Evolutionary conservation across 2,797 vertebrate species (phyloP), one percentile per base, ranked within the genome.

Genomic region (Phoxinus dragarum): DNA sequence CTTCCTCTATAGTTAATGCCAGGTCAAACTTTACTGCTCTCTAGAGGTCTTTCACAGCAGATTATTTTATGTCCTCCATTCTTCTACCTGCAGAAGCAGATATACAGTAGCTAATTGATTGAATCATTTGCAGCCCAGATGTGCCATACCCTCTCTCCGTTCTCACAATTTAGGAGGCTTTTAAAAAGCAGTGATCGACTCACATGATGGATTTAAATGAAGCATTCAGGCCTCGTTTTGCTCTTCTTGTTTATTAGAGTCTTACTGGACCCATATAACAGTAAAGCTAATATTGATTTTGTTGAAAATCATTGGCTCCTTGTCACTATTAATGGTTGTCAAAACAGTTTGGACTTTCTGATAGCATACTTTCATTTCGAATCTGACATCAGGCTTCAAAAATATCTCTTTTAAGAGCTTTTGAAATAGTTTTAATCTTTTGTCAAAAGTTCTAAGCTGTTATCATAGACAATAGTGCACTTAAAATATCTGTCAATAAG

Each of bases 101-200:
- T 90, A 88, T 90, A 34, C 64, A 34, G 64, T 34, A 92, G 84
- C 87, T 93, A 93, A 95, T 93, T 92, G 93, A 94, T 93, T 92
- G 92, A 93, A 93, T 93, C 90, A 91, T 92, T 91, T 91, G 88
- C 83, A 91, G 91, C 91, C 92, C 56, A 89, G 88, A 93, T 92
- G 72, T 36, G 49, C 71, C 85, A 80, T 88, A 91, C 91, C 91
- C 88, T 91, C 89, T 89, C 89, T 86, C 76, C 91, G 88, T 91
- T 92, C 89, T 92, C 90, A 93, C 88, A 88, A 90, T 93, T 92
- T 91, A 80, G 90, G 89, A 89, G 90, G 56, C 81, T 92, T 91
- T 92, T 86, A 82, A 90, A 90, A 91, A 90, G 88, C 72, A 74
- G 86, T 68, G 86, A 93, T 94, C 86, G 91, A 94, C 91, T 91